Evolutionary conservation across 2,113 vertebrate species (phyloP).

Genomic region (Desmodus rotundus): DNA sequence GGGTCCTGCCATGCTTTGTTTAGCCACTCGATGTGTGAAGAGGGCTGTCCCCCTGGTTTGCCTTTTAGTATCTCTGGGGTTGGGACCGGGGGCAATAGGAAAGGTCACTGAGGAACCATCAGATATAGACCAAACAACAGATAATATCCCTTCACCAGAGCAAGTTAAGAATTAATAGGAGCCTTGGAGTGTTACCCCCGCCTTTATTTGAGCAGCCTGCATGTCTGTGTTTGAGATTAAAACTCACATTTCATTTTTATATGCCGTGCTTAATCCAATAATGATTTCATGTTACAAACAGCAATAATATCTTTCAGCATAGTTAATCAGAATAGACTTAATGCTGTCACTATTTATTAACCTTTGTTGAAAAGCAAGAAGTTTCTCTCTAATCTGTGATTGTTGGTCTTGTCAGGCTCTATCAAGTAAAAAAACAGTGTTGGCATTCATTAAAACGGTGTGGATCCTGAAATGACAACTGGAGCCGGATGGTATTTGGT

Average conservation of each 20-base stretch:
- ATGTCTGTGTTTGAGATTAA: slow-evolving; percentile 82
- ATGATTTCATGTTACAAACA: slow-evolving; percentile 93
- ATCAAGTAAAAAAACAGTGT: slow-evolving; percentile 87
- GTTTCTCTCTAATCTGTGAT: slow-evolving; percentile 93
- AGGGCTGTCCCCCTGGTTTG: not conserved
- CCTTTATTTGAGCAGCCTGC: slow-evolving; percentile 1
- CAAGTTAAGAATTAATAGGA: slow-evolving; percentile 48
- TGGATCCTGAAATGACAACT: slow-evolving; percentile 82
- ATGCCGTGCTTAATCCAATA: slow-evolving; percentile 96
- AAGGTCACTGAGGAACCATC: not conserved
- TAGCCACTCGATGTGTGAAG: not conserved
- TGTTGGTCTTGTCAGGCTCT: slow-evolving; percentile 93
- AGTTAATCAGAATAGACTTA: slow-evolving; percentile 98
- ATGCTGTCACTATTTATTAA: slow-evolving; percentile 99
- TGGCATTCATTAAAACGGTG: slow-evolving; percentile 85
- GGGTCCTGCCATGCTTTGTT: not conserved
- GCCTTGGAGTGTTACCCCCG: not conserved
- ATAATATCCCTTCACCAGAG: slow-evolving; percentile 29
- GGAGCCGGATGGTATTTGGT: slow-evolving; percentile 82
- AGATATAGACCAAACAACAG: not conserved
- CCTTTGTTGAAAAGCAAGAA: slow-evolving; percentile 97
- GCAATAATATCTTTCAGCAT: slow-evolving; percentile 95
- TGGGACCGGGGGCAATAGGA: not conserved
- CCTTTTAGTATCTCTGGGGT: not conserved
- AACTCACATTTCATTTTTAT: slow-evolving; percentile 96